Base-by-base conservation (phyloP, 2,113 vertebrate genomes). In the Oncorhynchus kisutch region DNA sequence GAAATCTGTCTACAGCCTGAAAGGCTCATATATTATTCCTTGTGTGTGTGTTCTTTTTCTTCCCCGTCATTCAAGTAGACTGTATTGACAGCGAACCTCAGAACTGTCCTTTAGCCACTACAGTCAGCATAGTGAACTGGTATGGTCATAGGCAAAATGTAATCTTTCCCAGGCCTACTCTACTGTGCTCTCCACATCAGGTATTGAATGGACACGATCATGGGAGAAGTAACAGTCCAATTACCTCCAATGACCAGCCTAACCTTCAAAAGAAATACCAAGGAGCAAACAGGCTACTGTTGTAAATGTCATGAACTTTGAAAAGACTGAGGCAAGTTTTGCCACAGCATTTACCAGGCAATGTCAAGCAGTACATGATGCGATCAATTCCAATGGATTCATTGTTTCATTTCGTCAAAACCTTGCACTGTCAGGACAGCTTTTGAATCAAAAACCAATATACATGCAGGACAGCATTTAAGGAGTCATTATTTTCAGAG, bases 241-340 rank as follows among this genome's bases (percentile, higher is more conserved):
- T 89, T 88, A 88, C 77, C 45, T 65, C 62, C 48, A 85, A 80
- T 81, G 83, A 90, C 84, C 89, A 86, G 81, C 87, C 86, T 92
- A 93, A 93, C 91, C 93, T 93, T 93, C 91, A 91, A 67, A 88
- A 87, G 79, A 94, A 94, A 94, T 92, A 92, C 85, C 89, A 90
- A 81, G 85, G 89, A 78, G 80, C 72, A 83, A 86, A 83, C 82
- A 84, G 82, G 82, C 87, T 78, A 76, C 71, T 70, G 72, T 60
- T 86, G 88, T 76, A 93, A 94, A 94, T 94, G 93, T 91, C 92
- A 92, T 92, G 91, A 92, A 92, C 92, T 93, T 92, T 93, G 82
- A 85, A 84, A 84, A 88, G 79, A 88, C 82, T 31, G 76, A 81
- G 80, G 85, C 80, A 73, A 88, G 88, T 88, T 80, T 80, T 70